Base-by-base conservation (phyloP, 2,888 invertebrate species). In the Dicranocentrus wangi region DNA sequence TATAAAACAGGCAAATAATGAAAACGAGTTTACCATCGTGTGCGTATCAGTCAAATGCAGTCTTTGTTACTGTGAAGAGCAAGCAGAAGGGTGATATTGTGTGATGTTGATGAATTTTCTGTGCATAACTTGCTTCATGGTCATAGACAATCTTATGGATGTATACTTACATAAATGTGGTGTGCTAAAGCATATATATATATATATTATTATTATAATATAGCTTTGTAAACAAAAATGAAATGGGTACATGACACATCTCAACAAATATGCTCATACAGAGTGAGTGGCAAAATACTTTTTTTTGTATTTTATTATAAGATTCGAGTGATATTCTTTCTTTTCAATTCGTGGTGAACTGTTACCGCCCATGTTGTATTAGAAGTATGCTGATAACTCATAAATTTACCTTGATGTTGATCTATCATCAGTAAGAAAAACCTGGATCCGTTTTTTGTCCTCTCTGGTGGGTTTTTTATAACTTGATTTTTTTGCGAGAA, bases 401-500 rank as follows among this genome's bases (percentile, higher is more conserved):
- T n/a, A n/a, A n/a, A n/a, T 5, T 2, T 2, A n/a, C 15, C 10
- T 15, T 47, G 47, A 10, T 47, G 32, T 10, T 47, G 47, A n/a
- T 47, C 5, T 47, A 47, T 47, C 5, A 32, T 32, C 10, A 10
- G 10, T 5, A n/a, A 47, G n/a, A 47, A 47, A 47, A n/a, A 47
- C 5, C 21, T 17, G 27, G n/a, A 15, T 58, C n/a, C 21, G 25
- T 25, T 60, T 60, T 60, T 60, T 60, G 60, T 60, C 60, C 60
- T n/a, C 60, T 28, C 27, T 58, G n/a, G 23, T 17, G n/a, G 28
- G 10, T 28, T 60, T 60, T 60, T 60, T 60, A 10, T 23, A 60
- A n/a, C n/a, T 58, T 60, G 28, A 60, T 60, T 60, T 60, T 60
- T 28, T 27, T 60, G 13, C 60, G 28, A 60, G 32, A 60, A 60